A percentile compares a stretch with the other conserved stretches of the same genome.
Conservation (phyloP, 2,888 invertebrate species). For the Acanthoscelides obtectus region DNA sequence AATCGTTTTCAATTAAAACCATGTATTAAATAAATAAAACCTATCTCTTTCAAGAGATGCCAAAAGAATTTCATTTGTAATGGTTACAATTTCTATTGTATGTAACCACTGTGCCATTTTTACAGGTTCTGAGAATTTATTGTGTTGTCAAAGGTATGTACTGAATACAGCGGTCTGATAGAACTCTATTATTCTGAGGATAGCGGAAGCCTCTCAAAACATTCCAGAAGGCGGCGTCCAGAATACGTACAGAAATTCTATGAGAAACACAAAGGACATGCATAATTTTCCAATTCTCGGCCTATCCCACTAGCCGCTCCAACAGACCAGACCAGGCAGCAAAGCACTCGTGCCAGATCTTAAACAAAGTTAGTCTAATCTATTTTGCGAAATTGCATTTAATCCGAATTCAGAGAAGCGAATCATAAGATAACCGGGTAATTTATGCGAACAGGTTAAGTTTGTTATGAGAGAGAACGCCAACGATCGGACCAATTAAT, state of each 20-base stretch:
- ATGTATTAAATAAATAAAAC: no score
- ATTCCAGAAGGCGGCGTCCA: neutral
- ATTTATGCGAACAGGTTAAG: conserved; percentile 27
- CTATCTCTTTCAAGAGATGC: no score
- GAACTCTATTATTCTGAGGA: conserved; percentile 2
- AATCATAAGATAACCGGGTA: conserved; percentile 26
- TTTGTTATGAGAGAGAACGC: conserved; percentile 21
- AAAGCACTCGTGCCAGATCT: conserved; percentile 17
- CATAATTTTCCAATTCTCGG: conserved; percentile 13
- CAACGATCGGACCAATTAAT: conserved; percentile 27
- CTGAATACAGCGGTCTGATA: conserved; percentile 2
- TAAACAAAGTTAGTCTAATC: conserved; percentile 23
- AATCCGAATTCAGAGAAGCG: conserved; percentile 25
- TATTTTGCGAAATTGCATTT: conserved; percentile 24
- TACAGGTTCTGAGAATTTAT: no score
- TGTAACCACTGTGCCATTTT: no score
- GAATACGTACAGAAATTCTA: neutral
- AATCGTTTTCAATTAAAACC: no score
- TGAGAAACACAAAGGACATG: conserved; percentile 12
- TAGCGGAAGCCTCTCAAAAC: neutral
- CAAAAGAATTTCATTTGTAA: no score
- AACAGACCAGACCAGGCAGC: no score
- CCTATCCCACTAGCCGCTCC: conserved; percentile 11
- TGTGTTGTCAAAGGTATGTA: neutral
- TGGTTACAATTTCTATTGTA: no score